These are phyloP conservation scores for Chamaea fasciata DNA, from an alignment of 2,113 vertebrate genomes.

Conservation along the genomic window DNA sequence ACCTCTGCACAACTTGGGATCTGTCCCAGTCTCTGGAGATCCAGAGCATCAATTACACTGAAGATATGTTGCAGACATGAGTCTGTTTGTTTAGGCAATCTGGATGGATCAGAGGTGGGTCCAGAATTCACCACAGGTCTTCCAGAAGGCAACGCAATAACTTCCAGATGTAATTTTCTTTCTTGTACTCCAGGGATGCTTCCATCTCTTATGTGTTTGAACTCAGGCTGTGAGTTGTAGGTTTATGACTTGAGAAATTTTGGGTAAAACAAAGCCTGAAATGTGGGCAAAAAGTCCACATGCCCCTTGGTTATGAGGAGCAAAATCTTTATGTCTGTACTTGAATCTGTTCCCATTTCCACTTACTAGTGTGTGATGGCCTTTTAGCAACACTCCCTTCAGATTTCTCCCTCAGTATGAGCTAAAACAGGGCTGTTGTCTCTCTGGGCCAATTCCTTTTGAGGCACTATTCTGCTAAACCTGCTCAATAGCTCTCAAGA, in stretches of 20 bases:
- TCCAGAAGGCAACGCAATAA: not conserved
- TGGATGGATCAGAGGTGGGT: not conserved
- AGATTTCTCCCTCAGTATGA: not conserved
- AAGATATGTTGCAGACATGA: not conserved
- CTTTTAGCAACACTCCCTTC: not conserved
- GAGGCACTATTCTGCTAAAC: not conserved
- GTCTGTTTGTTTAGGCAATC: not conserved
- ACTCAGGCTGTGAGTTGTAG: not conserved
- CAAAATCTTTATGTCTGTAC: not conserved
- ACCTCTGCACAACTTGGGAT: not conserved
- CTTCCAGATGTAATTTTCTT: not conserved
- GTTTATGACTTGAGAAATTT: not conserved
- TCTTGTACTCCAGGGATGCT: not conserved
- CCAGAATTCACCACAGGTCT: not conserved
- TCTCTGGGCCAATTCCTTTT: not conserved
- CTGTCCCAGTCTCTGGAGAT: not conserved
- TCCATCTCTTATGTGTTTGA: not conserved
- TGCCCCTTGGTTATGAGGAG: not conserved
- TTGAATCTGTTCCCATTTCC: not conserved
- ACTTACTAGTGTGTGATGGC: not conserved
- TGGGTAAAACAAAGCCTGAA: not conserved
- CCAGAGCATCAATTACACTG: not conserved
- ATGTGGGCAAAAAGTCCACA: not conserved
- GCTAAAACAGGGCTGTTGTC: not conserved
- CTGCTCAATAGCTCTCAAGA: not conserved